Base-by-base conservation (phyloP, 2,113 vertebrate species). In the Caranx melampygus region DNA sequence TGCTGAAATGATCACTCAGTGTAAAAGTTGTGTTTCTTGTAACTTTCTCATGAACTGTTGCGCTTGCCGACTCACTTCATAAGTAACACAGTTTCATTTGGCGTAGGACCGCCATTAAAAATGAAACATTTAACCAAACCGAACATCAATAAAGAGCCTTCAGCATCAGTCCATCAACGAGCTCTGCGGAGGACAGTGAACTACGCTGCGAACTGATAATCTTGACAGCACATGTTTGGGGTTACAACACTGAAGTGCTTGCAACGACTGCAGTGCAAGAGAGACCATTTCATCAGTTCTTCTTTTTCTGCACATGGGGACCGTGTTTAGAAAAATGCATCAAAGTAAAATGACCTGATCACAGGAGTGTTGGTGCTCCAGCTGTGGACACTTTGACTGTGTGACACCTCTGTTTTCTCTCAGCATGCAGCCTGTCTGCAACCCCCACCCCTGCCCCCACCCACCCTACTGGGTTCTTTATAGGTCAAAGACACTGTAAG, bases 351-450 rank as follows among this genome's bases (percentile, higher is more conserved):
- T 80, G 52, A 52, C 26, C 18, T 33, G 26, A 59, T 59, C 18
- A 33, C 37, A 14, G 12, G 8, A 61, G 70, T 58, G 9, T 14
- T 51, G 37, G 35, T 55, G 58, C n/a, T 44, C 33, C 9, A 1
- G 57, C 49, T 45, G 72, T 55, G 67, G 69, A 73, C 74, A 70
- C 33, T 73, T 67, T 78, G 12, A 57, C 47, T 51, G 10, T 57
- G 72, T 67, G 63, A 81, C 74, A 64, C 55, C 55, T 79, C 75
- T 51, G 34, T 79, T 76, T 78, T 72, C 49, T 76, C 49, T 57
- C 63, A 70, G 76, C 60, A 15, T 47, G 40, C 37, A 31, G 70
- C 49, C 18, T 20, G 57, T 37, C 51, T 51, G 62, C 64, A 37
- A 78, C 63, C 37, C 21, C 77, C 26, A 26, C 26, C 26, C 26